These are phyloP conservation scores for Xiphophorus hellerii DNA, from an alignment of 2,113 vertebrate genomes.

Conservation along the genomic window DNA sequence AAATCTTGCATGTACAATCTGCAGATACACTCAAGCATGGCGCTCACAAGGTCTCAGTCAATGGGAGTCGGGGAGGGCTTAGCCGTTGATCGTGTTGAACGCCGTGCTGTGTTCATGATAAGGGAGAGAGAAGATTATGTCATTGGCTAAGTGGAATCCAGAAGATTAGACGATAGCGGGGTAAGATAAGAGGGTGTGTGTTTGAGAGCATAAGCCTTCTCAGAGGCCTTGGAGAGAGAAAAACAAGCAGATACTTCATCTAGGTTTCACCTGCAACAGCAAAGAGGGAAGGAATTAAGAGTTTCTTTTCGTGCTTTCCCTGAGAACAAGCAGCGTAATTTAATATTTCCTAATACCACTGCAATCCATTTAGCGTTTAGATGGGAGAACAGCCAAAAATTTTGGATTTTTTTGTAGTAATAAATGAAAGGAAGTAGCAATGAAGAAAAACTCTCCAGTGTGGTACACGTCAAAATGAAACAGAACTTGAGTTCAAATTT, in stretches of 20 bases:
- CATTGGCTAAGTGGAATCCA: conserved; percentile 57
- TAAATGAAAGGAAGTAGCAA: not conserved
- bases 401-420: not conserved
- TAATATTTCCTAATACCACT: not conserved
- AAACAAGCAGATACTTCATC: conserved; percentile 25
- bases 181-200: conserved; percentile 58
- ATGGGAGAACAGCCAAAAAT: not conserved
- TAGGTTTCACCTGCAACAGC: conserved; percentile 25
- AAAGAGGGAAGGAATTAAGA: conserved; percentile 6
- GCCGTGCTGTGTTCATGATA: conserved; percentile 62
- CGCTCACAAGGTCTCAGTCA: conserved; percentile 36
- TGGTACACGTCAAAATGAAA: not conserved
- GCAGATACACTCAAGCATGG: conserved; percentile 33
- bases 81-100: conserved; percentile 60
- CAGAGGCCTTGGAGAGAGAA: conserved; percentile 13
- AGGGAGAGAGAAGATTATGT: conserved; percentile 63
- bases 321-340: not conserved
- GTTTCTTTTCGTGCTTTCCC: not conserved
- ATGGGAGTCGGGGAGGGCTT: conserved; percentile 26
- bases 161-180: conserved; percentile 55
- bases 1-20: conserved; percentile 28
- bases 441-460: not conserved
- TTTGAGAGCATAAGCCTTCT: conserved; percentile 39
- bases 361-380: not conserved
- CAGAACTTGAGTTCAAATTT: not conserved